These are phyloP conservation scores for Drosophila ochracea DNA, from an alignment of 2,888 invertebrate genomes.

Conservation along the genomic window DNA sequence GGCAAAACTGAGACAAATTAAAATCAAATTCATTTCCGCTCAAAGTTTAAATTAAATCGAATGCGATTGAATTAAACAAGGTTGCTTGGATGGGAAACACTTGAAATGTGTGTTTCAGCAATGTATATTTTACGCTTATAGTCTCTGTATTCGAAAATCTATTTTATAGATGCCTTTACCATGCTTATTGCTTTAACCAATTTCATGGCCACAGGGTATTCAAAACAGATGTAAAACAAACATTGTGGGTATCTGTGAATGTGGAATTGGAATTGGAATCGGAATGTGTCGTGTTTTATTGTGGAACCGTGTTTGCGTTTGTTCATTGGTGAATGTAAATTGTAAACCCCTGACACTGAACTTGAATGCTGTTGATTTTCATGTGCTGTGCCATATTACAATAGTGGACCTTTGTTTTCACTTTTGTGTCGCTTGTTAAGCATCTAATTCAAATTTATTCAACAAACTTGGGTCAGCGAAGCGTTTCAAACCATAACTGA, in stretches of 20 bases:
- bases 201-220: background rate
- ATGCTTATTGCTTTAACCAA: background rate
- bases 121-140: background rate
- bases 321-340: constrained; percentile 11
- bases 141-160: background rate
- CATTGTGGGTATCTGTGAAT: constrained; percentile 2
- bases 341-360: constrained; percentile 48
- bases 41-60: constrained; percentile 31
- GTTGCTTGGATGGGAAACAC: background rate
- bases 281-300: background rate
- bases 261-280: background rate
- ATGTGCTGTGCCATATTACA: constrained; percentile 33
- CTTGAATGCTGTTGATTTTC: constrained; percentile 42
- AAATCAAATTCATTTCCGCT: constrained; percentile 20
- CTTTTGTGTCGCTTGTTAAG: constrained; percentile 20
- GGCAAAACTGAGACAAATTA: constrained; percentile 32
- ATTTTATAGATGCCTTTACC: background rate
- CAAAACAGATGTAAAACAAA: background rate
- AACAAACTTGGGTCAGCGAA: constrained; percentile 47
- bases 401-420: constrained; percentile 33
- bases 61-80: background rate
- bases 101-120: background rate
- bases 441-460: constrained; percentile 59
- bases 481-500: constrained; percentile 40
- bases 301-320: background rate